These are phyloP conservation scores for Apocrypta bakeri DNA, from an alignment of 1,140 invertebrate genomes.

Conservation along the genomic window DNA sequence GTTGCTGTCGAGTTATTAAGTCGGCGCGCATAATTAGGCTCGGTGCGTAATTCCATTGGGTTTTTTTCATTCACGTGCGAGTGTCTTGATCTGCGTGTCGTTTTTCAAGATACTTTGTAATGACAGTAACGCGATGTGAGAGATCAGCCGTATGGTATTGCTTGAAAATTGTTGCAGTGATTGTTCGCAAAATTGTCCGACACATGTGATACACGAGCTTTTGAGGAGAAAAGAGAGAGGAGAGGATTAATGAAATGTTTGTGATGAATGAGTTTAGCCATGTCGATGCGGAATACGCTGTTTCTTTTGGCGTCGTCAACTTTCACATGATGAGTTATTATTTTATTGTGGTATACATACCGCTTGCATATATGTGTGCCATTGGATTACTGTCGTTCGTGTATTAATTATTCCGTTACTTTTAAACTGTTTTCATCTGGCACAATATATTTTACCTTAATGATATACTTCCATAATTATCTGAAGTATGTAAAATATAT, in stretches of 20 bases:
- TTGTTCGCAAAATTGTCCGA: constrained; percentile 10
- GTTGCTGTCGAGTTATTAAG: constrained; percentile 29
- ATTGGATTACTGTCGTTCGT: no score
- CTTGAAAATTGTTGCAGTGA: neutral
- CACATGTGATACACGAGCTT: constrained; percentile 7
- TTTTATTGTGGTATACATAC: neutral
- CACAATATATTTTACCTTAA: neutral
- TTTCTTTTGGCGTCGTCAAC: neutral
- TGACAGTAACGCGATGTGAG: neutral
- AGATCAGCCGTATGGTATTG: neutral
- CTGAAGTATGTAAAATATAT: neutral
- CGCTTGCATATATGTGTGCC: no score
- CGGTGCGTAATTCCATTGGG: neutral
- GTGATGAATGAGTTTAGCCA: neutral
- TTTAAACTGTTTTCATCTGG: neutral
- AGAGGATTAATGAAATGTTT: constrained; percentile 16
- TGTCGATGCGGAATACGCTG: no score
- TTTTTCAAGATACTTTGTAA: neutral
- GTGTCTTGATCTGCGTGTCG: neutral
- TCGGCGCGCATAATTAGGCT: constrained; percentile 34
- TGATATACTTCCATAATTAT: neutral
- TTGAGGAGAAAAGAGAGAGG: neutral
- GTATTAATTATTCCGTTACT: neutral
- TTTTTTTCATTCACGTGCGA: neutral
- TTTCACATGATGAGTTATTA: neutral